Evolutionary conservation across 2,888 invertebrate genomes (phyloP).

Genomic region (Lagria hirta): DNA sequence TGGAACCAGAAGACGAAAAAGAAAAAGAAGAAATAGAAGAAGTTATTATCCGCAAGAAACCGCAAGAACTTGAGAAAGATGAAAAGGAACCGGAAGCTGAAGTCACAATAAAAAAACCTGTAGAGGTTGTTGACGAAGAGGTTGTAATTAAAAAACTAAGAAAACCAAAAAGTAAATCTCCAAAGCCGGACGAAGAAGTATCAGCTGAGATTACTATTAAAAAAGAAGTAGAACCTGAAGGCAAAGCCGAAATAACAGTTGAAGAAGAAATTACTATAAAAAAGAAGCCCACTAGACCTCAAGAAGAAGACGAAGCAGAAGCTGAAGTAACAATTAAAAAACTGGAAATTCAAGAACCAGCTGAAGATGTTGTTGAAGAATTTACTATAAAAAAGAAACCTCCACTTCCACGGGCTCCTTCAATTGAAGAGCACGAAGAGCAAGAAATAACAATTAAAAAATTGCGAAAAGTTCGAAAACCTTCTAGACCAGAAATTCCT

Average conservation of each 20-base stretch:
- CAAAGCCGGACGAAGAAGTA: constrained; percentile 46
- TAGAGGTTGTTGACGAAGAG: too few relatives aligned
- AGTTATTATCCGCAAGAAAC: constrained; percentile 23
- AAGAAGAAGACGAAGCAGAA: constrained; percentile 28
- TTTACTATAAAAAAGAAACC: constrained; percentile 57
- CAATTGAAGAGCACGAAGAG: constrained; percentile 62
- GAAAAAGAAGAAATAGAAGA: constrained; percentile 37
- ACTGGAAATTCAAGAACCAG: constrained; percentile 34
- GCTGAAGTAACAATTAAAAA: constrained; percentile 35
- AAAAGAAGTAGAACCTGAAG: constrained; percentile 47
- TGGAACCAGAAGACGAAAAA: constrained; percentile 33
- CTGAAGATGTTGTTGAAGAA: constrained; percentile 52
- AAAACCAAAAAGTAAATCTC: constrained; percentile 21
- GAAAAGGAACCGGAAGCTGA: constrained; percentile 30
- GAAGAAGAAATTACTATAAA: constrained; percentile 60
- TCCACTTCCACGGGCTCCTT: constrained; percentile 56
- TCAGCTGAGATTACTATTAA: constrained; percentile 41
- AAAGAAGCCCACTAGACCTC: constrained; percentile 35
- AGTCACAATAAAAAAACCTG: constrained; percentile 32
- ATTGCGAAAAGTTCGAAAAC: constrained; percentile 67
- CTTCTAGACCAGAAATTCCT: constrained; percentile 66
- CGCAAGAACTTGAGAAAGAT: constrained; percentile 41
- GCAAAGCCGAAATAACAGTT: constrained; percentile 62
- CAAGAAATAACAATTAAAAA: constrained; percentile 72
- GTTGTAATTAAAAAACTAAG: constrained; percentile 37